Evolutionary conservation across 2,797 vertebrate genomes (phyloP).

Genomic region (Chaunax sp.): DNA sequence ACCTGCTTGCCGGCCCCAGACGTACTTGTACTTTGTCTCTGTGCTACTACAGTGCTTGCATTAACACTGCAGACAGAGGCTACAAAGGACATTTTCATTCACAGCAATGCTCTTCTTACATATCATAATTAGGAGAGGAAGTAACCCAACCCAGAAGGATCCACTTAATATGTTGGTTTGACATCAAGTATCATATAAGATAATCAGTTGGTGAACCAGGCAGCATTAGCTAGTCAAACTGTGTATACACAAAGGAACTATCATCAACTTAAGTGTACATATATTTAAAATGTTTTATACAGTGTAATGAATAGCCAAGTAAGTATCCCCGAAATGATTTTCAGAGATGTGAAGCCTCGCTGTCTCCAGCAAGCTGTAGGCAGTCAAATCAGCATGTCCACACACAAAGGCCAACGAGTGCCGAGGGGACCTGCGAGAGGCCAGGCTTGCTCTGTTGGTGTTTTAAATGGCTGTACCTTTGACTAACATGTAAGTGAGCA

Average conservation of each 20-base stretch:
- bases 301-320: constrained; percentile 14
- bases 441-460: constrained; percentile 71
- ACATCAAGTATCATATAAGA: too few relatives aligned
- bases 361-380: constrained; percentile 47
- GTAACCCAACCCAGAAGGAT: not conserved
- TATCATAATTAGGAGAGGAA: constrained; percentile 8
- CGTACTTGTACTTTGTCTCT: constrained; percentile 59
- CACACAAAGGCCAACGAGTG: constrained; percentile 74
- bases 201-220: not conserved
- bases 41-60: constrained; percentile 14
- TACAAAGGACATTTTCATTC: not conserved
- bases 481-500: constrained; percentile 49
- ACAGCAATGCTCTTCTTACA: not conserved
- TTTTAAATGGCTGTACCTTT: constrained; percentile 75
- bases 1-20: constrained; percentile 33
- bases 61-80: constrained; percentile 4
- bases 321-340: constrained; percentile 45
- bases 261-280: not conserved
- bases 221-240: not conserved
- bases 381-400: constrained; percentile 60
- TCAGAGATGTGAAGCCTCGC: constrained; percentile 41
- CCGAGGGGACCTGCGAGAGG: constrained; percentile 64
- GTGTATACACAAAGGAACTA: not conserved
- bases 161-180: not conserved
- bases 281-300: not conserved